Base-by-base conservation (phyloP, 2,113 vertebrate species). In the Xerus inauris region DNA sequence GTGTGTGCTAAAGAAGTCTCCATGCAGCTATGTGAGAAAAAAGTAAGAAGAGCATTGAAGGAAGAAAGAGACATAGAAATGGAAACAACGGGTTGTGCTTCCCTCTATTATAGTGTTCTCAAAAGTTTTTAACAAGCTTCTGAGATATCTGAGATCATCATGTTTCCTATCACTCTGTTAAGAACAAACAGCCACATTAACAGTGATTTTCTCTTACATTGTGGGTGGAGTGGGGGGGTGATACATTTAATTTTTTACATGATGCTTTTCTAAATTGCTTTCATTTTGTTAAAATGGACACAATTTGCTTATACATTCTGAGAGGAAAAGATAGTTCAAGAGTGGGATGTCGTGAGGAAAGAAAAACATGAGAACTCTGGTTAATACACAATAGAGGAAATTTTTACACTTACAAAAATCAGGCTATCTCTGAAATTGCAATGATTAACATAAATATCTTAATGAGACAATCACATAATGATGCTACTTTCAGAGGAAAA, bases 351-450 rank as follows among this genome's bases (percentile, higher is more conserved):
- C 3, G 59, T 28, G 24, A n/a, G 32, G 65, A 67, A 67, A 35
- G 12, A 35, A 35, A n/a, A 87, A 5, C 26, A 10, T 7, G 6
- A 86, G 59, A 67, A 89, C 24, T 79, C 84, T 91, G 49, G 51
- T 72, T 85, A 47, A 92, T 75, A 85, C 47, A 19, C 11, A 51
- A 6, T 71, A 26, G 91, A 90, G 69, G 65, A 75, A 64, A 71
- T 59, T 42, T 76, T 67, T 72, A 95, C 65, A 72, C 49, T 97
- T 59, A 80, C 40, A 64, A 95, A 94, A 90, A 73, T 72, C 12
- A 75, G 35, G 22, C 14, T 85, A n/a, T 69, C 42, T 51, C 22
- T 24, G 22, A 40, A 94, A 81, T 65, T 65, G 35, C 67, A 85
- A 14, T 13, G 51, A 62, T 72, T 54, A 86, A 20, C 24, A 10